These are phyloP conservation scores for Dryomyza anilis DNA, from an alignment of 2,888 invertebrate genomes.

Conservation along the genomic window DNA sequence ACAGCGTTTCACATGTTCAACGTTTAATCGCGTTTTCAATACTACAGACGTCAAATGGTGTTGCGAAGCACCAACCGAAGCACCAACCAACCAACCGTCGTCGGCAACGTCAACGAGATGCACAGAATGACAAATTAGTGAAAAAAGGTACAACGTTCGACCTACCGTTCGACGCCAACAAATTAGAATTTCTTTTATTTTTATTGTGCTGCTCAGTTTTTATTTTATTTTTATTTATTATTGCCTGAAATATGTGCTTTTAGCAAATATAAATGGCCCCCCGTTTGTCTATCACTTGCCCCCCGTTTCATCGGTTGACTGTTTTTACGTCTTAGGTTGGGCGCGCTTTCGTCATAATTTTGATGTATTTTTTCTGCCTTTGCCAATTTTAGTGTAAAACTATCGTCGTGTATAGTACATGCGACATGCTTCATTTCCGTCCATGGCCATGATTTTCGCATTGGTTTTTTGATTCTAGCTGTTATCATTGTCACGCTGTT, in stretches of 20 bases:
- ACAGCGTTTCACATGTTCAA: conserved; percentile 52
- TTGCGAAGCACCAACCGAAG: background rate
- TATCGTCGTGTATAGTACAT: background rate
- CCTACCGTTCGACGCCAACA: no score
- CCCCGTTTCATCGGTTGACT: background rate
- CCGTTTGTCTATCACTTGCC: background rate
- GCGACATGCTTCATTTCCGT: conserved; percentile 39
- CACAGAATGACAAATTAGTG: no score
- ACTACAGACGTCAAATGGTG: conserved; percentile 42
- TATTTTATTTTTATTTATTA: background rate
- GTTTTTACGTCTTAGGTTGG: no score
- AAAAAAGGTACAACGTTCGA: no score
- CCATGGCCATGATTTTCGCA: conserved; percentile 20
- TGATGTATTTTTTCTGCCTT: background rate
- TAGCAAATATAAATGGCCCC: no score
- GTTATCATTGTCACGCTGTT: background rate
- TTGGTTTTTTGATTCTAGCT: background rate
- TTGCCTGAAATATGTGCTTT: no score
- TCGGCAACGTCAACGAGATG: conserved; percentile 29
- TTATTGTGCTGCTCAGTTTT: background rate
- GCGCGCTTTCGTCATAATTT: background rate
- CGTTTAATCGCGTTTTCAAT: conserved; percentile 58
- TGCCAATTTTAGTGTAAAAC: background rate
- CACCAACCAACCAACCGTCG: conserved; percentile 1
- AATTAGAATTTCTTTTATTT: no score